A percentile compares a stretch with the other conserved stretches of the same genome.
Conservation (phyloP, 2,888 invertebrate species). For the Luperina testacea region DNA sequence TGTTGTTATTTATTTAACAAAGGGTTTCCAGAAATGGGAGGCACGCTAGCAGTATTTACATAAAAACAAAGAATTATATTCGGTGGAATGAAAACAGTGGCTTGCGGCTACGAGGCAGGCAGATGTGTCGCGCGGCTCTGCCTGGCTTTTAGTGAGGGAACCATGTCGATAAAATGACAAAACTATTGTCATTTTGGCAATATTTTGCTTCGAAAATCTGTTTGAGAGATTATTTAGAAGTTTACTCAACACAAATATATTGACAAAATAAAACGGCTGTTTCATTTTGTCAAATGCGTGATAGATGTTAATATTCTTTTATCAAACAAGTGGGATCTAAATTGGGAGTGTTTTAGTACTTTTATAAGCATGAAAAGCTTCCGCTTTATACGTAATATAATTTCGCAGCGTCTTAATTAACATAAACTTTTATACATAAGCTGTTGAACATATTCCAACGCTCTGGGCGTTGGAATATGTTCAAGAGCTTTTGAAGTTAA, state of each 20-base stretch:
- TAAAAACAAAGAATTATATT: slow-evolving; percentile 78
- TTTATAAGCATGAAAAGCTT: slow-evolving; percentile 37
- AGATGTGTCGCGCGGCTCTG: slow-evolving; percentile 73
- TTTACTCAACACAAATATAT: neutral
- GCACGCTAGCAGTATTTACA: slow-evolving; percentile 73
- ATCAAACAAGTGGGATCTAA: slow-evolving; percentile 11
- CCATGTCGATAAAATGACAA: slow-evolving; percentile 46
- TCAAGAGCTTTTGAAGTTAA: slow-evolving; percentile 51
- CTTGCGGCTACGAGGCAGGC: slow-evolving; percentile 66
- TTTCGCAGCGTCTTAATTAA: slow-evolving; percentile 41
- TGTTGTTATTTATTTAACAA: slow-evolving; percentile 65
- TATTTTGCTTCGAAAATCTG: neutral
- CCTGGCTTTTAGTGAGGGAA: slow-evolving; percentile 61
- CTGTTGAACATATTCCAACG: too few species aligned
- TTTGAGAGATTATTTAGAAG: neutral
- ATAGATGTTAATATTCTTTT: slow-evolving; percentile 20
- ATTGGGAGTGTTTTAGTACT: slow-evolving; percentile 28
- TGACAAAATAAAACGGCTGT: neutral
- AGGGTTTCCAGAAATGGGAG: slow-evolving; percentile 66
- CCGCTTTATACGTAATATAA: slow-evolving; percentile 31
- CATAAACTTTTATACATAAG: slow-evolving; percentile 39
- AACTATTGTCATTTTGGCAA: slow-evolving; percentile 15
- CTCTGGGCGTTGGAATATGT: slow-evolving; percentile 43
- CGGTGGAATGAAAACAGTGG: slow-evolving; percentile 72
- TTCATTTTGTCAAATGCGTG: slow-evolving; percentile 5